phyloP scores from a whole-genome alignment of 2,797 vertebrate species.

The Betta splendens region DNA sequence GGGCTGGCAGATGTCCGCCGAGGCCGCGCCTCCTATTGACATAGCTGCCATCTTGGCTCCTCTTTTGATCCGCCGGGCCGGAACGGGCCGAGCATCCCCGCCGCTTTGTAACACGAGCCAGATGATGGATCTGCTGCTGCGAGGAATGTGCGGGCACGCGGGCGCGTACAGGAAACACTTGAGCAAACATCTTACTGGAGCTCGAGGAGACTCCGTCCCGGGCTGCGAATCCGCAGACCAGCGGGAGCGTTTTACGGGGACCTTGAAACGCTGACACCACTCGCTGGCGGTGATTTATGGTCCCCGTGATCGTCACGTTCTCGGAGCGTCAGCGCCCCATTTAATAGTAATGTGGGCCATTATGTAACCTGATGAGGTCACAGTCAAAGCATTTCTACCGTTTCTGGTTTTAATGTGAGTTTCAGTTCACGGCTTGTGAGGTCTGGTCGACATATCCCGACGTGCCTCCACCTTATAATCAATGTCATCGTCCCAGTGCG shows the following conservation, averaged over 20 bases:
- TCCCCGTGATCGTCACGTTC: constrained; percentile 56
- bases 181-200: constrained; percentile 73
- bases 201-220: constrained; percentile 46
- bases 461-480: constrained; percentile 30
- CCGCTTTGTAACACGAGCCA: constrained; percentile 74
- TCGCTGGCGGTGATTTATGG: constrained; percentile 59
- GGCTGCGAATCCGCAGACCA: constrained; percentile 45
- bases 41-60: constrained; percentile 75
- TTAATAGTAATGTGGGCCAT: constrained; percentile 27
- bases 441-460: neutral
- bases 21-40: constrained; percentile 72
- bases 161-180: constrained; percentile 53
- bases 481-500: constrained; percentile 20
- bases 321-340: constrained; percentile 42
- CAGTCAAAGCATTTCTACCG: constrained; percentile 44
- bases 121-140: constrained; percentile 65
- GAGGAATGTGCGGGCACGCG: constrained; percentile 35
- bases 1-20: constrained; percentile 73
- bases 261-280: constrained; percentile 49
- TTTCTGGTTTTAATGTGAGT: constrained; percentile 35
- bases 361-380: too few species aligned
- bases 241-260: constrained; percentile 31
- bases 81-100: constrained; percentile 69
- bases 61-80: constrained; percentile 68
- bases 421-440: constrained; percentile 26